Conservation (phyloP, 1,140 invertebrate species). For the Solen grandis region DNA sequence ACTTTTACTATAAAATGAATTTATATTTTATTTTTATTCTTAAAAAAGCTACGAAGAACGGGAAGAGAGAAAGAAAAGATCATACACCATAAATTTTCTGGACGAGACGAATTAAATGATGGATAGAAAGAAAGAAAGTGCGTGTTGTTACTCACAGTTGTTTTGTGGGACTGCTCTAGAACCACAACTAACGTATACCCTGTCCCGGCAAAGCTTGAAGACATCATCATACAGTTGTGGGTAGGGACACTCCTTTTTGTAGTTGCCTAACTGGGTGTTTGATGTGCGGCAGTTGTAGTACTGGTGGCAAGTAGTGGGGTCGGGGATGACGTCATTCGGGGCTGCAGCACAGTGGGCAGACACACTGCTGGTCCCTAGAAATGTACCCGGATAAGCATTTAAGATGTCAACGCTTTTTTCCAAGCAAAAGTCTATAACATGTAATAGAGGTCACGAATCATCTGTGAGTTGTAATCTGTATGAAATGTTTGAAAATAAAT, state of each 20-base stretch:
- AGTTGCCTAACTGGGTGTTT: constrained; percentile 58
- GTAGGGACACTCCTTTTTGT: constrained; percentile 66
- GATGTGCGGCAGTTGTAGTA: constrained; percentile 63
- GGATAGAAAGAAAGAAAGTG: too few relatives aligned
- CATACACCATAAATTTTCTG: background rate
- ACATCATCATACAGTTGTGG: constrained; percentile 63
- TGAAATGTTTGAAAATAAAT: too few relatives aligned
- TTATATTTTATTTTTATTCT: background rate
- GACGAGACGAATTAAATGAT: too few relatives aligned
- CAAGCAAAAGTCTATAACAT: too few relatives aligned
- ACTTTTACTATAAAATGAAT: background rate
- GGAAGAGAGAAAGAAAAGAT: background rate
- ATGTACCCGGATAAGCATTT: too few relatives aligned
- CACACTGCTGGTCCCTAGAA: too few relatives aligned
- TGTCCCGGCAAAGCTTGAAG: constrained; percentile 59
- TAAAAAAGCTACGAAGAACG: background rate
- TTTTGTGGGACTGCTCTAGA: constrained; percentile 51
- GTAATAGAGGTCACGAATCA: too few relatives aligned
- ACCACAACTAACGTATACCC: constrained; percentile 60
- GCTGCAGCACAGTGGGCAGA: background rate
- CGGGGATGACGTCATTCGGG: constrained; percentile 14
- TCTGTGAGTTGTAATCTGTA: too few relatives aligned
- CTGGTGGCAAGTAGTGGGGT: constrained; percentile 63
- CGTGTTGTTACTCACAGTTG: constrained; percentile 64
- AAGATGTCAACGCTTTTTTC: too few relatives aligned